Conservation (phyloP, 2,797 vertebrate genomes). For the Catostomus latipinnis region DNA sequence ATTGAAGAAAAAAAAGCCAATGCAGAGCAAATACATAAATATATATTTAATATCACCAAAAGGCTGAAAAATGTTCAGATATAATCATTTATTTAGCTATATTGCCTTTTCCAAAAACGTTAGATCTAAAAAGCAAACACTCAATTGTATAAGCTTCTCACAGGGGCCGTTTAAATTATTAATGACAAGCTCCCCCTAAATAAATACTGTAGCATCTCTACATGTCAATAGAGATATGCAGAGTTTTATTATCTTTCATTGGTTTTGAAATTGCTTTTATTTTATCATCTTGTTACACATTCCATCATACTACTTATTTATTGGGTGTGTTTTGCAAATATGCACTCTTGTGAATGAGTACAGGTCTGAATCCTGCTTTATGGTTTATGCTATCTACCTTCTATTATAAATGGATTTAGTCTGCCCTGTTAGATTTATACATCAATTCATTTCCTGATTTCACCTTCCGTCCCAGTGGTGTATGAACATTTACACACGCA, state of each 20-base stretch:
- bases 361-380: slow-evolving; percentile 16
- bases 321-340: slow-evolving; percentile 28
- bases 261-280: slow-evolving; percentile 24
- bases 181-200: neutral
- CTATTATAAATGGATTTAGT: slow-evolving; percentile 61
- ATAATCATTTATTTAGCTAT: too few relatives aligned
- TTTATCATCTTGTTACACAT: neutral
- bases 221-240: neutral
- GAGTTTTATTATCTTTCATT: slow-evolving; percentile 40
- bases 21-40: too few relatives aligned
- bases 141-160: neutral
- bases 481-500: slow-evolving; percentile 40
- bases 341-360: slow-evolving; percentile 36
- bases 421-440: slow-evolving; percentile 56
- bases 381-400: slow-evolving; percentile 49
- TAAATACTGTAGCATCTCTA: neutral
- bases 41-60: too few relatives aligned
- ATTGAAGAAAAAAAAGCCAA: too few relatives aligned
- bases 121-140: slow-evolving; percentile 8
- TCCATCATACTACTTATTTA: slow-evolving; percentile 27
- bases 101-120: neutral
- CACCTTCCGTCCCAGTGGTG: slow-evolving; percentile 39
- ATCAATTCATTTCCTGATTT: slow-evolving; percentile 56
- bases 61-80: too few relatives aligned
- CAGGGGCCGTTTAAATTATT: slow-evolving; percentile 5